These are phyloP conservation scores for Uropsilus gracilis DNA, from an alignment of 2,113 vertebrate species.

Conservation along the genomic window DNA sequence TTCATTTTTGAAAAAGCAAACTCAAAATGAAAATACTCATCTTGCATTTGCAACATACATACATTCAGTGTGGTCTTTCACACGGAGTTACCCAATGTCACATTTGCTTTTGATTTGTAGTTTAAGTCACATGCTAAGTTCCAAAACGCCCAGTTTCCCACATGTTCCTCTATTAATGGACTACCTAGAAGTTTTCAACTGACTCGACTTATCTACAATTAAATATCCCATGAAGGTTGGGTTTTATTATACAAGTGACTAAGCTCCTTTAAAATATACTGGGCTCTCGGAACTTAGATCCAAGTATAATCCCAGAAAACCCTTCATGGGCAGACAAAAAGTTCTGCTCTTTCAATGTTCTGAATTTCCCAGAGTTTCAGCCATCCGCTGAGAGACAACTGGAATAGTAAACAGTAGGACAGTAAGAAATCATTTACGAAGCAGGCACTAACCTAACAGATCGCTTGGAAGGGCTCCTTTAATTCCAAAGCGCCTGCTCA, in stretches of 20 bases:
- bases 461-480: neutral
- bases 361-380: neutral
- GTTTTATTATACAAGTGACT: neutral
- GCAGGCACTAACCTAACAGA: neutral
- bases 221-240: neutral
- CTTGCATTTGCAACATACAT: conserved; percentile 15
- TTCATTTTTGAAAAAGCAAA: neutral
- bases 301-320: neutral
- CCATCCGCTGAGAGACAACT: neutral
- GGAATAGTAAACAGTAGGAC: neutral
- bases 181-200: neutral
- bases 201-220: neutral
- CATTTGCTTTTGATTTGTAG: neutral
- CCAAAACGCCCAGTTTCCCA: neutral
- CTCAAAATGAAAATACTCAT: neutral
- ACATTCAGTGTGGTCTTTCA: neutral
- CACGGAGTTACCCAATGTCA: neutral
- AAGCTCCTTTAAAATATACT: conserved; percentile 35
- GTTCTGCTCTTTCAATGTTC: neutral
- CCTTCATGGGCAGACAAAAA: neutral
- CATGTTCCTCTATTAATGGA: neutral
- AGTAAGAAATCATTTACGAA: neutral
- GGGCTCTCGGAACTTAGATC: neutral
- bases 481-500: neutral
- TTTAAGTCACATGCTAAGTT: neutral